Conservation (phyloP, 2,797 vertebrate species). For the Sus cebifrons region DNA sequence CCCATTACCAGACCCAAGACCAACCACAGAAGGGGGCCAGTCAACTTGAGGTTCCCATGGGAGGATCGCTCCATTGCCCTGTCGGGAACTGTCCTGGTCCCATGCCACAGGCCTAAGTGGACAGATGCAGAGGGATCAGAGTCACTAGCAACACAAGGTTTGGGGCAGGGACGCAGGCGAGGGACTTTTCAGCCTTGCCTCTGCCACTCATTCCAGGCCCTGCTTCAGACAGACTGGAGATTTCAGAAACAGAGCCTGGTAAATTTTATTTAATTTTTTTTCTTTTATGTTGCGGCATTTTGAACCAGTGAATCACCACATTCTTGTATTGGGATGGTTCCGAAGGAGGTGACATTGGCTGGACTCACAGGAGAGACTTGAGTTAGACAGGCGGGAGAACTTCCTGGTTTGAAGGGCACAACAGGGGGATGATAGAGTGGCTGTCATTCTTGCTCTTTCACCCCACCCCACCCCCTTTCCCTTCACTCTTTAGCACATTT, state of each 20-base stretch:
- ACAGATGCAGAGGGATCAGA: neutral
- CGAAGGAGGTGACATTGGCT: slow-evolving; percentile 29
- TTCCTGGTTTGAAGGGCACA: slow-evolving; percentile 16
- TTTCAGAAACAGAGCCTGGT: neutral
- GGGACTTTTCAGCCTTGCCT: neutral
- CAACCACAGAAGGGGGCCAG: neutral
- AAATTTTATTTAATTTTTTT: slow-evolving; percentile 1
- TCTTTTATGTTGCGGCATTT: neutral
- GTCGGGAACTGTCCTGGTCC: rapidly evolving
- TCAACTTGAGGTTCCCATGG: rapidly evolving
- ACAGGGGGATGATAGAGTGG: neutral
- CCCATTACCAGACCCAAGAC: neutral
- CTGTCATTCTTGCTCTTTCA: neutral
- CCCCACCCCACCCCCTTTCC: slow-evolving; percentile 65
- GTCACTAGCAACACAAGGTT: neutral
- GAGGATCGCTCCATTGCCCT: neutral
- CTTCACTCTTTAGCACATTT: slow-evolving; percentile 64
- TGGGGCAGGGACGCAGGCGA: neutral
- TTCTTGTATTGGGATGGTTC: neutral
- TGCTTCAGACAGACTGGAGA: neutral
- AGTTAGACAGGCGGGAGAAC: slow-evolving; percentile 47
- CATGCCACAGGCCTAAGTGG: neutral
- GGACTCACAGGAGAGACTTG: neutral
- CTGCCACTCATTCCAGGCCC: neutral
- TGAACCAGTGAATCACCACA: neutral